Conservation (phyloP, 1,140 invertebrate genomes). For the Zaprionus camerounensis region DNA sequence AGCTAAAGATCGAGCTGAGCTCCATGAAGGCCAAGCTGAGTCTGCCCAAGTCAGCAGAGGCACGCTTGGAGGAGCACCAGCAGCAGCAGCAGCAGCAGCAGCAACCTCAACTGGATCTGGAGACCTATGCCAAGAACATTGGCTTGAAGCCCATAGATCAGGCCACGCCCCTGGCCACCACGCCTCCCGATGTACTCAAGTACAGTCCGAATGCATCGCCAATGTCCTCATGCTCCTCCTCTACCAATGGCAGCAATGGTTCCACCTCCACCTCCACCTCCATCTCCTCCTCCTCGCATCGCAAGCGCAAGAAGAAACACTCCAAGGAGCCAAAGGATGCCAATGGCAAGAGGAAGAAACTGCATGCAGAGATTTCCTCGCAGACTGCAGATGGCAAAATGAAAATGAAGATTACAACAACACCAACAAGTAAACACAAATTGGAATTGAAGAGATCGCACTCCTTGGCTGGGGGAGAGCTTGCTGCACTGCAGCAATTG, state of each 20-base stretch:
- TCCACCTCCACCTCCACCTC: conserved; percentile 13
- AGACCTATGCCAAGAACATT: conserved; percentile 82
- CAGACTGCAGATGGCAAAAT: conserved; percentile 80
- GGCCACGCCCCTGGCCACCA: conserved; percentile 7
- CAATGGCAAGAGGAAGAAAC: conserved; percentile 74
- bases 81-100: conserved; percentile 10
- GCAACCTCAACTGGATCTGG: conserved; percentile 66
- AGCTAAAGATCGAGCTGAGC: conserved; percentile 78
- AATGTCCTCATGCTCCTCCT: conserved; percentile 72
- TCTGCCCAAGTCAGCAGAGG: conserved; percentile 69
- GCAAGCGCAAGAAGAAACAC: conserved; percentile 84
- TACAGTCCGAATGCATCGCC: conserved; percentile 78
- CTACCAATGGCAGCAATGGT: conserved; percentile 66
- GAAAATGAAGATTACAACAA: conserved; percentile 80
- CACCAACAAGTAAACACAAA: conserved; percentile 63
- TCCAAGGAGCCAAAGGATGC: conserved; percentile 79
- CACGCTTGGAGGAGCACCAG: conserved; percentile 49
- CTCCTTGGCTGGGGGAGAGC: conserved; percentile 60
- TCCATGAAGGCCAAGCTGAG: conserved; percentile 70
- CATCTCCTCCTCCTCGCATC: conserved; percentile 67
- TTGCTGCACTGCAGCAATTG: conserved; percentile 50
- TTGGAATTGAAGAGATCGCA: conserved; percentile 69
- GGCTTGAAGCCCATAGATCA: conserved; percentile 78
- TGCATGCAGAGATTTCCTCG: conserved; percentile 81
- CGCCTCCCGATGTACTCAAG: conserved; percentile 42